Percentiles rank a stretch among this genome's conserved stretches.
Conservation (phyloP, 1,140 invertebrate genomes). For the Homarus americanus region DNA sequence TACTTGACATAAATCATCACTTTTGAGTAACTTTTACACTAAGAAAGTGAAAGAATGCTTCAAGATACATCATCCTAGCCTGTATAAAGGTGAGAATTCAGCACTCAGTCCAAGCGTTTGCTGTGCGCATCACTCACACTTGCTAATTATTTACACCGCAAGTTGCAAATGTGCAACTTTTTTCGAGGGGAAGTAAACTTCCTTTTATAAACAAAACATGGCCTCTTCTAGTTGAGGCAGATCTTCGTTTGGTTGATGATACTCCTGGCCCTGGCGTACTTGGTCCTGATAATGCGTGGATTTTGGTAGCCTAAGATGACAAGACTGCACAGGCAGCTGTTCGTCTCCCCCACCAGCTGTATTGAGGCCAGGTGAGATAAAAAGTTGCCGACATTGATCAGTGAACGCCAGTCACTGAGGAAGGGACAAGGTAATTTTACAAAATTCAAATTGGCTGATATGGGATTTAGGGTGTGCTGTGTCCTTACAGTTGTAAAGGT, state of each 20-base stretch:
- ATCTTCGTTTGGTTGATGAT: constrained; percentile 58
- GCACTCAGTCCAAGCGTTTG: constrained; percentile 3
- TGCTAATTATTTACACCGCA: constrained; percentile 37
- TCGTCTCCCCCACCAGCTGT: constrained; percentile 37
- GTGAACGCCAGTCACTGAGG: constrained; percentile 37
- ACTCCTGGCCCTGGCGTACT: constrained; percentile 50
- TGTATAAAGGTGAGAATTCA: background rate
- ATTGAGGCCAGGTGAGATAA: constrained; percentile 41
- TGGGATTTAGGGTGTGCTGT: constrained; percentile 26
- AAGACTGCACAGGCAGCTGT: constrained; percentile 34
- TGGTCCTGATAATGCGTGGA: constrained; percentile 42
- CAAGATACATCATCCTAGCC: background rate
- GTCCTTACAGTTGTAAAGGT: background rate
- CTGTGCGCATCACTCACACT: constrained; percentile 47
- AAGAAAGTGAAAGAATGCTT: constrained; percentile 2
- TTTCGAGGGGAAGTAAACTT: constrained; percentile 13
- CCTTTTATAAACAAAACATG: constrained; percentile 39
- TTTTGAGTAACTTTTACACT: background rate
- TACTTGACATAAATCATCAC: background rate
- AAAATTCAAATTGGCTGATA: background rate
- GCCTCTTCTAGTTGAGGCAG: constrained; percentile 60
- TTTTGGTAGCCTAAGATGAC: constrained; percentile 54
- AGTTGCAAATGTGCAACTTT: constrained; percentile 9
- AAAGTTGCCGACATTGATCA: constrained; percentile 29
- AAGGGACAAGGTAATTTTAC: constrained; percentile 30